Base-by-base conservation (phyloP, 2,888 invertebrate species). In the Nomada fabriciana region DNA sequence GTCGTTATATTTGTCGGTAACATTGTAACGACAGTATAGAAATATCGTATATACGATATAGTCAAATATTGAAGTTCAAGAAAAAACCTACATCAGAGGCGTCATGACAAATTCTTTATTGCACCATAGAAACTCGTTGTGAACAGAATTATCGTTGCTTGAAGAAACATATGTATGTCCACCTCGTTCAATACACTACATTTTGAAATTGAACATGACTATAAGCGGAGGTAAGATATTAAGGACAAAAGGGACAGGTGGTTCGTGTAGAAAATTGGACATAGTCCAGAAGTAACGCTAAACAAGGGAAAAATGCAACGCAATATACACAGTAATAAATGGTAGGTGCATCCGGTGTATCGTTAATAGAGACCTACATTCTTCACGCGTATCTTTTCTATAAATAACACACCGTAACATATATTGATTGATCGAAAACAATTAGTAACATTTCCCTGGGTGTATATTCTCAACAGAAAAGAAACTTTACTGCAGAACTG, bases 251-350 rank as follows among this genome's bases (percentile, higher is more conserved):
- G 52, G 50, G 65, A 59, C 29, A 23, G 23, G 55, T 50, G 52
- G 72, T 11, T 23, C 20, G 20, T 42, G 43, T 52, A 43, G 52
- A 47, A 77, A 65, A 77, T 75, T 77, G 59, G 60, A 65, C 60
- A 29, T 23, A 75, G 65, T 36, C 52, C 29, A 77, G 60, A 43
- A 52, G 15, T 29, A 77, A 75, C 50, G 43, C 75, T 52, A 59
- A 52, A 52, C 59, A 43, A 52, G 57, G 29, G 59, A 23, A 36
- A 60, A 65, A 57, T 13, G 57, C 50, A 73, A 75, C 75, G 75
- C 42, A 67, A 74, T 77, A 60, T 52, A 53, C 59, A 36, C 11
- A 43, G 23, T 77, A 67, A 77, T 67, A 25, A 75, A 77, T 52
- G 73, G 36, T 20, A 50, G 36, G 7, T 36, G 36, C 25, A 18